phyloP scores from a whole-genome alignment of 2,797 vertebrate genomes.

The Sebastes variabilis region DNA sequence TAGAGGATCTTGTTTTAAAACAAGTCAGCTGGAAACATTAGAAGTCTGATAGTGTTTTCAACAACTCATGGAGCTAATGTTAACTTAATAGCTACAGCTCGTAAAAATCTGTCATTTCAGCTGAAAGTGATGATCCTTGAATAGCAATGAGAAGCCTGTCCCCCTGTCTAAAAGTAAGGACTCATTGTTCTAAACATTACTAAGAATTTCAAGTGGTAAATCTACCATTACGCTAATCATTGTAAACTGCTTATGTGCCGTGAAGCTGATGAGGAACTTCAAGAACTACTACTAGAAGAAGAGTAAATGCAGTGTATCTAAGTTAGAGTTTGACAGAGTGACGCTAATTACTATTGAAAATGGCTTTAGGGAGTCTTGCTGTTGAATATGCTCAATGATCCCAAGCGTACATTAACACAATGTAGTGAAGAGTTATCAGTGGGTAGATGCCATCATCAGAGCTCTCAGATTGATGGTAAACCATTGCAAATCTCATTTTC shows the following conservation, averaged over 20 bases:
- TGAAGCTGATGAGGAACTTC: not conserved
- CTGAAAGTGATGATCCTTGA: not conserved
- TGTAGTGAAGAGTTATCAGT: constrained; percentile 23
- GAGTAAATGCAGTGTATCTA: constrained; percentile 19
- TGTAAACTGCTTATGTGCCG: not conserved
- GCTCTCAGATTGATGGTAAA: constrained; percentile 15
- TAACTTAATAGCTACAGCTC: not conserved
- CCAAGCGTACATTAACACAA: constrained; percentile 39
- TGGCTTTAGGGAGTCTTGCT: constrained; percentile 27
- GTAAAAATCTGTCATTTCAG: not conserved
- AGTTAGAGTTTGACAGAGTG: constrained; percentile 23
- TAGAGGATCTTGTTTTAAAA: not conserved
- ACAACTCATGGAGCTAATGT: not conserved
- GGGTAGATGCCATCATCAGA: constrained; percentile 9
- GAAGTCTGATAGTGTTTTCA: not conserved
- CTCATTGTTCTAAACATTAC: not conserved
- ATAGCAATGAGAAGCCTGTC: not conserved
- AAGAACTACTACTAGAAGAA: not conserved
- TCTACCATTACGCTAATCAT: not conserved
- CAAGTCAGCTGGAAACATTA: not conserved
- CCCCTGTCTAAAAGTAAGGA: not conserved
- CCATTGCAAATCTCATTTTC: constrained; percentile 17
- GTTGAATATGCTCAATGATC: constrained; percentile 37
- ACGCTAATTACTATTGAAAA: constrained; percentile 39
- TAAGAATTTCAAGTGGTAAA: not conserved